Base-by-base conservation (phyloP, 2,888 invertebrate species). In the Pardosa pseudoannulata region DNA sequence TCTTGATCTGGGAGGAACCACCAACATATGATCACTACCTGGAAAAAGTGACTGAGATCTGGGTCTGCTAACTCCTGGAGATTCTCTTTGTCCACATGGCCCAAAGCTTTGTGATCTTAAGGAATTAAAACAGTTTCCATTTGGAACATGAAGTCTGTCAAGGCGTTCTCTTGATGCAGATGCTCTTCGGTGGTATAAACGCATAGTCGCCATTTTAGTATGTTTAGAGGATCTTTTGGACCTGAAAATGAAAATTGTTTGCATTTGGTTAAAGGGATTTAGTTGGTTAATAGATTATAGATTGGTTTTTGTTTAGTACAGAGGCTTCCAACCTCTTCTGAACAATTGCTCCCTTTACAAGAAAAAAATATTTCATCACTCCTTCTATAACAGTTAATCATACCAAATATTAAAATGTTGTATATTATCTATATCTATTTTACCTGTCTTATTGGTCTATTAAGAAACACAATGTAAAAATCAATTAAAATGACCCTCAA, bases 11-110 rank as follows among this genome's bases (percentile, higher is more conserved):
- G 67, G 28, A 11, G 85, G 79, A 1, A 85, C 29, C 16, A 29
- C 31, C 3, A 83, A 73, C 11, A 64, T 39, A 27, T 73, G 19
- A 1, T 78, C 72, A 68, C 85, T 74, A 16, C 79, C 79, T 41
- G 85, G 85, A 29, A 79, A 79, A 9, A 85, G 79, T 0, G 85
- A 85, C 36, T 79, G 79, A n/a, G 85, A 85, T 29, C 85, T 56
- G 31, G 73, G 74, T 62, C 85, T 67, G 70, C 41, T 79, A 46
- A 70, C 11, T 36, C 74, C 74, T 7, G 76, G 29, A 1, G 85
- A 79, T n/a, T 79, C 79, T 62, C 79, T 29, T n/a, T 31, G 79
- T 3, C 74, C 79, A 32, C 79, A 74, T 2, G 62, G 64, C 0
- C 78, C 70, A 9, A 83, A 50, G 0, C 50, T 31, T 65, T 83